Conservation (phyloP, 2,113 vertebrate genomes). For the Strigops habroptila region DNA sequence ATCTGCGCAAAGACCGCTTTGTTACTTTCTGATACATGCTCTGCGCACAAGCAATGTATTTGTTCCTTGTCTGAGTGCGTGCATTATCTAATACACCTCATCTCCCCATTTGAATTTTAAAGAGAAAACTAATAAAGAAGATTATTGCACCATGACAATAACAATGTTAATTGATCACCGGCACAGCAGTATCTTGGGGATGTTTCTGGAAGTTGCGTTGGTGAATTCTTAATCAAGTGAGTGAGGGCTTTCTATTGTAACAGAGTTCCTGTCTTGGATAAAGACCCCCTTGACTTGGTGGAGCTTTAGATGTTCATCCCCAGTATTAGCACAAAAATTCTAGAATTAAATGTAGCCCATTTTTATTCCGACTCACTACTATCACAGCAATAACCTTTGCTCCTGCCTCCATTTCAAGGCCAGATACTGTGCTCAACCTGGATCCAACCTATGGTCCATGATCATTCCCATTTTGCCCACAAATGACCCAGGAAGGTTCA, state of each 20-base stretch:
- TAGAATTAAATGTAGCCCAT: not conserved
- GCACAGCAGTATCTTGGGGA: not conserved
- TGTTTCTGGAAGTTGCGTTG: not conserved
- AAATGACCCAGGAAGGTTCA: not conserved
- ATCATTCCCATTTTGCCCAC: fast-evolving
- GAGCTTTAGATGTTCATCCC: not conserved
- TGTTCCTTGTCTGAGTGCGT: not conserved
- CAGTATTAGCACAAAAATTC: not conserved
- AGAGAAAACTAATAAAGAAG: conserved; percentile 2
- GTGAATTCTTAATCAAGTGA: not conserved
- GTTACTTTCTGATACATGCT: not conserved
- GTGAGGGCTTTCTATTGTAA: not conserved
- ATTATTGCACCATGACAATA: not conserved
- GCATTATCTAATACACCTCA: not conserved
- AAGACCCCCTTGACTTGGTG: not conserved
- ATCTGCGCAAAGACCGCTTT: not conserved
- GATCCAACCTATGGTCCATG: fast-evolving
- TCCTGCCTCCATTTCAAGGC: not conserved
- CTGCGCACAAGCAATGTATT: fast-evolving
- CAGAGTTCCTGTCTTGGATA: not conserved
- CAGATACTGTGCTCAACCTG: fast-evolving
- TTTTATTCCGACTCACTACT: not conserved
- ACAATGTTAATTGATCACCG: not conserved
- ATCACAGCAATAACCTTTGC: not conserved
- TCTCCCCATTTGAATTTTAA: not conserved